Percentiles rank a stretch among this genome's conserved stretches.
phyloP scores from a whole-genome alignment of 2,797 vertebrate species.

The Limnodromus scolopaceus region DNA sequence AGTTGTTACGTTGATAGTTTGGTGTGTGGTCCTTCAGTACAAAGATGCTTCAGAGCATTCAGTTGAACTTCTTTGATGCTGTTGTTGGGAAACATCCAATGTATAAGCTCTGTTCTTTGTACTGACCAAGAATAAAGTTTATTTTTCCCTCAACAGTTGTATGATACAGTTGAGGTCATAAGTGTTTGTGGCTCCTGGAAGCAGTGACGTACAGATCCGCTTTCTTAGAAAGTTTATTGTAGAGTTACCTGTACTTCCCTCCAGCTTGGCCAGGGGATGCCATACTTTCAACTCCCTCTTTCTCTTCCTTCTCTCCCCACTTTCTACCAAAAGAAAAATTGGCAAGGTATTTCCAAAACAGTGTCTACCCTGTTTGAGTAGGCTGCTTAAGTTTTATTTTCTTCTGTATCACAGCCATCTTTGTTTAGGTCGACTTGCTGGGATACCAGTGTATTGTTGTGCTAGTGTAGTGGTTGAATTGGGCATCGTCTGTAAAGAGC shows the following conservation, averaged over 20 bases:
- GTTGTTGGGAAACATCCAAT: neutral
- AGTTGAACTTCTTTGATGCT: neutral
- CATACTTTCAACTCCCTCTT: neutral
- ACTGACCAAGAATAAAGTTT: neutral
- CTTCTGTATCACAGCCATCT: neutral
- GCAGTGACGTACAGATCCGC: neutral
- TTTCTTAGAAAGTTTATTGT: neutral
- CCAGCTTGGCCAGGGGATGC: neutral
- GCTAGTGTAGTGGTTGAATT: neutral
- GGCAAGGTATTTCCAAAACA: neutral
- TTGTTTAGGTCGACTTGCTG: neutral
- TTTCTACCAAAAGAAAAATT: neutral
- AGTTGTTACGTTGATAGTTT: neutral
- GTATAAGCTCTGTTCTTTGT: neutral
- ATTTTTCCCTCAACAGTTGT: neutral
- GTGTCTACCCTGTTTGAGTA: neutral
- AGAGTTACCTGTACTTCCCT: neutral
- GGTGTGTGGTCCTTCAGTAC: neutral
- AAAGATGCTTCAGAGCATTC: neutral
- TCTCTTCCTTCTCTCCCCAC: neutral
- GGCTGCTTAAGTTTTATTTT: neutral
- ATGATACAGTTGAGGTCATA: too few relatives aligned
- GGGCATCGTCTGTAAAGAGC: neutral
- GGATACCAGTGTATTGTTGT: neutral
- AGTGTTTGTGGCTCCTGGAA: neutral